Percentiles rank a stretch among this genome's conserved stretches.
Evolutionary conservation across 2,113 vertebrate genomes (phyloP).

Genomic region (Corydoras sp.): DNA sequence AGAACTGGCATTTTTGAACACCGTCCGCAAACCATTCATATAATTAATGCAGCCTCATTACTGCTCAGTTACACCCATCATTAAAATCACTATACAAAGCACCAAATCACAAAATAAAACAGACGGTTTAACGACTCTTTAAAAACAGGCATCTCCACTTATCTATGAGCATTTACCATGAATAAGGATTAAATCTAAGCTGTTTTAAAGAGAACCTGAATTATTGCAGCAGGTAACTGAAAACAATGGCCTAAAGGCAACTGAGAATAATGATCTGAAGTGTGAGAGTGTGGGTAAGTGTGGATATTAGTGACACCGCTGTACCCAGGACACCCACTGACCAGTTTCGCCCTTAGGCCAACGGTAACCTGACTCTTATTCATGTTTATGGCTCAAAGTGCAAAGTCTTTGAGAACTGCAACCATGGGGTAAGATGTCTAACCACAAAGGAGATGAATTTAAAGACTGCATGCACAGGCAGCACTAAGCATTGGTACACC

Average conservation of each 20-base stretch:
- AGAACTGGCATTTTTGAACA: too few relatives aligned
- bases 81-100: background rate
- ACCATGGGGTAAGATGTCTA: constrained; percentile 5
- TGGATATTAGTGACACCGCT: constrained; percentile 6
- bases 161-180: background rate
- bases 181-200: constrained; percentile 24
- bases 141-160: constrained; percentile 22
- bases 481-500: background rate
- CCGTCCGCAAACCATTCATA: too few relatives aligned
- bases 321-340: constrained; percentile 6
- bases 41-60: too few relatives aligned
- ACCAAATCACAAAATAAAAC: background rate
- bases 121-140: background rate
- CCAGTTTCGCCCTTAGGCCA: constrained; percentile 1
- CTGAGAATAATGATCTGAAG: constrained; percentile 28
- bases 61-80: too few relatives aligned
- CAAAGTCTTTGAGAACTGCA: constrained; percentile 1
- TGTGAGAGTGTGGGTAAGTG: constrained; percentile 2
- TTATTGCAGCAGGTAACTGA: constrained; percentile 26
- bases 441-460: constrained; percentile 2
- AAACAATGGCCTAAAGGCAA: constrained; percentile 34
- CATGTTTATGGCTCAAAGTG: constrained; percentile 15
- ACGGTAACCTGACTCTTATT: constrained; percentile 13
- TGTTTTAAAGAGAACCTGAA: constrained; percentile 21
- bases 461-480: background rate